Conservation (phyloP, 2,797 vertebrate genomes). For the Neostethus bicornis region DNA sequence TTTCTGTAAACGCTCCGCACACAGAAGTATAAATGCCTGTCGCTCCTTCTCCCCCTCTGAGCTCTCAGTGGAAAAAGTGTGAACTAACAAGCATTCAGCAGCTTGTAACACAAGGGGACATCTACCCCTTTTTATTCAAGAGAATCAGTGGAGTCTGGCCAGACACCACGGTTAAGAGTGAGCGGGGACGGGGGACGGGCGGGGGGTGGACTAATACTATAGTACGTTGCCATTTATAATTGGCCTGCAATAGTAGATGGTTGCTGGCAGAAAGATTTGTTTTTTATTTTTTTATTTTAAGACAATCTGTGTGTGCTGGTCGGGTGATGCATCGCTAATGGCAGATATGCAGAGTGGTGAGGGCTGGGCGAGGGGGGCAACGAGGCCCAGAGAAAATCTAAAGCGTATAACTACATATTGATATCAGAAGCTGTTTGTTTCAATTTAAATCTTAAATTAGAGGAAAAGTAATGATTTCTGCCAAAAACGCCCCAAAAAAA, state of each 20-base stretch:
- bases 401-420: no score
- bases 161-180: slow-evolving; percentile 65
- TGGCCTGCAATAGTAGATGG: slow-evolving; percentile 76
- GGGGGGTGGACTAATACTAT: slow-evolving; percentile 64
- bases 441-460: no score
- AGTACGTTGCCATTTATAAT: slow-evolving; percentile 81
- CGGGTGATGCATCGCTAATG: slow-evolving; percentile 79
- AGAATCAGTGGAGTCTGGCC: slow-evolving; percentile 74
- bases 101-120: slow-evolving; percentile 75
- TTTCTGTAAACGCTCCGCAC: slow-evolving; percentile 18
- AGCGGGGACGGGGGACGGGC: no score
- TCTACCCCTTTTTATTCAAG: slow-evolving; percentile 77
- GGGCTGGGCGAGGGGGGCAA: no score
- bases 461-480: no score
- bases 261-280: slow-evolving; percentile 65
- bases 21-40: slow-evolving; percentile 32
- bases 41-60: slow-evolving; percentile 21
- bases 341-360: slow-evolving; percentile 74
- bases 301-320: slow-evolving; percentile 80
- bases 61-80: slow-evolving; percentile 62
- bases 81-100: slow-evolving; percentile 75
- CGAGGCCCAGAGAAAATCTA: no score
- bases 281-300: slow-evolving; percentile 57
- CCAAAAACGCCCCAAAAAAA: no score
- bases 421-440: no score